Evolutionary conservation across 1,140 invertebrate species (phyloP), one percentile per base, ranked within the genome.

Genomic region (Neuroterus valhalla): DNA sequence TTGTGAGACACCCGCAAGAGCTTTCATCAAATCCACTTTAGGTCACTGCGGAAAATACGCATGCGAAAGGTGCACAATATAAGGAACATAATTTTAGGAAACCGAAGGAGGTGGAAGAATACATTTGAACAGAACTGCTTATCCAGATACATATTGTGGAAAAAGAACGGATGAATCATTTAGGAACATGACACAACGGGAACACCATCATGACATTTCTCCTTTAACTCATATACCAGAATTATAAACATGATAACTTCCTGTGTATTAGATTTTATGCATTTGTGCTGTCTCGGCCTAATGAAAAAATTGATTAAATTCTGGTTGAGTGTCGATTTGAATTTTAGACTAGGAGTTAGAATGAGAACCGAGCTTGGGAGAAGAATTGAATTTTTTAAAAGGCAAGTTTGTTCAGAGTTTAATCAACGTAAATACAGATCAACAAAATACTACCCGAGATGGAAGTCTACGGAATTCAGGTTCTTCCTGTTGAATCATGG

Each of bases 1-100:
- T n/a, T n/a, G n/a, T n/a, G n/a, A n/a, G n/a, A n/a, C n/a, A 38
- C 74, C 74, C 21, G 74, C 68, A 17, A 19, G 68, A 8, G 50
- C 50, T 8, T 55, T 23, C 19, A 55, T 55, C 19, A 55, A 55
- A 55, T 23, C 17, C 17, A 55, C 17, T 55, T 2, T 21, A 23
- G 21, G 50, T 14, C 50, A 55, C 19, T 3, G 6, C 23, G 50
- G 19, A 6, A 55, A 55, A 23, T 21, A 19, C n/a, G n/a, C n/a
- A n/a, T n/a, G n/a, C n/a, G n/a, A n/a, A n/a, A n/a, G n/a, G n/a
- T n/a, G n/a, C n/a, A 26, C 21, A 12, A 23, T 21, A 8, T 5
- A 26, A 19, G 19, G 21, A 55, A 14, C 44, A 2, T 14, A 45
- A 45, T 14, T 45, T 12, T 15, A 45, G 15, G 23, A 11, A 23